Evolutionary conservation across 2,888 invertebrate species (phyloP), one percentile per base, ranked within the genome.

Genomic region (Galeruca laticollis): DNA sequence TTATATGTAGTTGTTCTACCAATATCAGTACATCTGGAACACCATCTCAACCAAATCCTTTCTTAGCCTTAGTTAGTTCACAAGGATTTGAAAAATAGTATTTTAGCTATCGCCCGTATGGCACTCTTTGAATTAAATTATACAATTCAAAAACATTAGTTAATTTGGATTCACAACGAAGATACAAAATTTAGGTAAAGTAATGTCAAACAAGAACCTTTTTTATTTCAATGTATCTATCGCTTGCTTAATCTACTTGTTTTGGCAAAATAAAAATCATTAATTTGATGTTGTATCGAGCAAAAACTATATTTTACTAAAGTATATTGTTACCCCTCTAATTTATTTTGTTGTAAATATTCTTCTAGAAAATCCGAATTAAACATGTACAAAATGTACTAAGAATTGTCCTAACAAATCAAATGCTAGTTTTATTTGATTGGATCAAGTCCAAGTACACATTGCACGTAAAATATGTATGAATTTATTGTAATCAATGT

Each of bases 331-430:
- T 67, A 64, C 49, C 47, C n/a, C 60, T 56, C 51, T 60, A 47
- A 54, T 70, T 67, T 65, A 35, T 67, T 54, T 26, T 60, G 8
- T 60, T 67, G 51, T 60, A 47, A 21, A 66, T 43, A 70, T 62
- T 33, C 18, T 57, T 37, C n/a, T 26, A 31, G 33, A 61, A 66
- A 62, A 37, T 60, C 49, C 51, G 59, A 62, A 57, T 56, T 60
- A 9, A 63, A 51, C 35, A 8, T 49, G 5, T 47, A 60, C 31
- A 4, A 26, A 61, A 51, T 15, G 49, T 62, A 52, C 20, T 33
- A 33, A 49, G 26, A 20, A 47, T 47, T 54, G n/a, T n/a, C 10
- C 15, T 56, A n/a, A 8, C 26, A 5, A 26, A 15, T 31, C 10
- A 20, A 26, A 54, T 54, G 54, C 54, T 54, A 54, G 26, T 20